Base-by-base conservation (phyloP, 2,888 invertebrate genomes). In the Lasioglossum morio region DNA sequence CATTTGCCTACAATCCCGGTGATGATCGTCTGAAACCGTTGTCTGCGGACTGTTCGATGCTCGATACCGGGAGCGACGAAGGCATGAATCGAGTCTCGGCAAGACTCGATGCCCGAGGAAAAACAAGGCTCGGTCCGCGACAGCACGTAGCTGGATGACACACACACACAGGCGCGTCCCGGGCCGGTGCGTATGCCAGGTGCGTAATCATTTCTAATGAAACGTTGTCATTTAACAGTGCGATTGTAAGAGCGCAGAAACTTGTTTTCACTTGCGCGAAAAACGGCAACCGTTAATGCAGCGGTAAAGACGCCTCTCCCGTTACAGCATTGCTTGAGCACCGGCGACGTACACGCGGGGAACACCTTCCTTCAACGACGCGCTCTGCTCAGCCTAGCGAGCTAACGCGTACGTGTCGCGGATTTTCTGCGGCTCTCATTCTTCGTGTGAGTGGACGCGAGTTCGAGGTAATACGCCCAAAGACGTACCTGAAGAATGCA, bases 241-340 rank as follows among this genome's bases (percentile, higher is more conserved):
- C 93, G 92, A 94, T 94, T 93, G 94, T 92, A 91, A 89, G 91
- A 92, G 93, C 92, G 87, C 90, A 89, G 92, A 92, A 94, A 94
- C 94, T 93, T 94, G 94, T 94, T 94, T 94, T 94, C 94, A 94
- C 93, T 94, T 94, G 94, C 91, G 94, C 93, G 95, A 95, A 95
- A 95, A 95, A 95, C 95, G 91, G 86, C 94, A 92, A 95, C 95
- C 95, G 95, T 95, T 94, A 95, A 95, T 94, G 94, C 95, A 95
- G 95, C 95, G 95, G 95, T 95, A 95, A 95, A 95, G 95, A 95
- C 94, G 93, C 93, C 92, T 94, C 95, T 95, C 94, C 95, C 95
- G 95, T 95, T 95, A 95, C 92, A 93, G 92, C 91, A 91, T 93
- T 88, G 90, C 87, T 93, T 92, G 91, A n/a, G 73, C 73, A 73